Evolutionary conservation across 2,113 vertebrate species (phyloP).

Genomic region (Marmota flaviventris): DNA sequence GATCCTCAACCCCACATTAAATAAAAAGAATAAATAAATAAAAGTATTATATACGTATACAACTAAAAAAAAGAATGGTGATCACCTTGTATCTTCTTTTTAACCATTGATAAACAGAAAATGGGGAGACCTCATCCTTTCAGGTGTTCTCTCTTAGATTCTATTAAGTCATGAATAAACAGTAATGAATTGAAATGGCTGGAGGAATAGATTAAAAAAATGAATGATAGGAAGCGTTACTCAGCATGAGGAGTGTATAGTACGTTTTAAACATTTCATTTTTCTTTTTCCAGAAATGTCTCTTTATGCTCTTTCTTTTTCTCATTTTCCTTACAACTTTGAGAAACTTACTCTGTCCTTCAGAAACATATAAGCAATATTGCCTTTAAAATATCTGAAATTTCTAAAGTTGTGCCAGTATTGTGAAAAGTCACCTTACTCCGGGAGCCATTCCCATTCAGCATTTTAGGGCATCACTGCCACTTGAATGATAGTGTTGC

Average conservation of each 20-base stretch:
- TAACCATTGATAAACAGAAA: background rate
- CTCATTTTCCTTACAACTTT: background rate
- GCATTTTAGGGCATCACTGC: background rate
- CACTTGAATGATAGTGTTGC: background rate
- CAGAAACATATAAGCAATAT: background rate
- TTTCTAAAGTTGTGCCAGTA: background rate
- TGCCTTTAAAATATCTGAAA: background rate
- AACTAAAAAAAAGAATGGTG: too few species aligned
- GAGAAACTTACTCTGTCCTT: background rate
- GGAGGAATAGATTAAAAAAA: background rate
- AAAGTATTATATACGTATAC: too few species aligned
- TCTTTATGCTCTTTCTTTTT: background rate
- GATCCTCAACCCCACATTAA: too few species aligned
- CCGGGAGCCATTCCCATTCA: background rate
- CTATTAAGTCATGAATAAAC: background rate
- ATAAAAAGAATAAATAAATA: too few species aligned
- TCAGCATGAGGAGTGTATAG: background rate
- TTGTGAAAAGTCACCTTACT: background rate
- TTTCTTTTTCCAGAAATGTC: background rate
- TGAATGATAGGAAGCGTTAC: background rate
- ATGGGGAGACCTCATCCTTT: background rate
- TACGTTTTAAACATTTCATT: background rate
- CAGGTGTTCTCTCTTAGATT: background rate
- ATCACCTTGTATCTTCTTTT: background rate
- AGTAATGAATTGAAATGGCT: background rate